Evolutionary conservation across 2,113 vertebrate genomes (phyloP).

Genomic region (Nipponia nippon): DNA sequence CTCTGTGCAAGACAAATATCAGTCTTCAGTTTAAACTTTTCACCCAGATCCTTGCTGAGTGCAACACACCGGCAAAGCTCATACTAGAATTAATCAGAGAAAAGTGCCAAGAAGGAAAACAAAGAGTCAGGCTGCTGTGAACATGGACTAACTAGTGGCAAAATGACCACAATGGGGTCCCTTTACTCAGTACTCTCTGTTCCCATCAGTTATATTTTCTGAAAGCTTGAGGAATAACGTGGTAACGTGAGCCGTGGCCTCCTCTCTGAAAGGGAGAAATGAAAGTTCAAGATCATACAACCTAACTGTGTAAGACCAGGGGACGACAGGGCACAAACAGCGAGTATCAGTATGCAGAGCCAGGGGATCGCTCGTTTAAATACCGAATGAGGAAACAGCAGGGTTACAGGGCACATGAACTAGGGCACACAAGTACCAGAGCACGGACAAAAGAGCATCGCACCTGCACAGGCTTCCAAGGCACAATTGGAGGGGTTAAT

Average conservation of each 20-base stretch:
- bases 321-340: background rate
- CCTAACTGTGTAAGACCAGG: background rate
- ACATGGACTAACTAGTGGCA: background rate
- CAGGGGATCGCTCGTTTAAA: background rate
- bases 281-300: background rate
- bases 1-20: background rate
- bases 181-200: background rate
- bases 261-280: background rate
- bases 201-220: background rate
- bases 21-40: background rate
- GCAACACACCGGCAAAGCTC: background rate
- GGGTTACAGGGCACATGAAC: background rate
- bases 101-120: background rate
- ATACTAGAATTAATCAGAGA: background rate
- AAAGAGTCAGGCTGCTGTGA: background rate
- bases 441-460: background rate
- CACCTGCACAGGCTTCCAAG: conserved; percentile 67
- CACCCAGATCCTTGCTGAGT: background rate
- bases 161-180: background rate
- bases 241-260: background rate
- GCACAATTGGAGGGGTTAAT: conserved; percentile 73
- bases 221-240: background rate
- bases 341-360: background rate
- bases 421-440: background rate
- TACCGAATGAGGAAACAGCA: background rate